These are phyloP conservation scores for Dendrocincla tyrannina DNA, from an alignment of 2,797 vertebrate species.

Conservation along the genomic window DNA sequence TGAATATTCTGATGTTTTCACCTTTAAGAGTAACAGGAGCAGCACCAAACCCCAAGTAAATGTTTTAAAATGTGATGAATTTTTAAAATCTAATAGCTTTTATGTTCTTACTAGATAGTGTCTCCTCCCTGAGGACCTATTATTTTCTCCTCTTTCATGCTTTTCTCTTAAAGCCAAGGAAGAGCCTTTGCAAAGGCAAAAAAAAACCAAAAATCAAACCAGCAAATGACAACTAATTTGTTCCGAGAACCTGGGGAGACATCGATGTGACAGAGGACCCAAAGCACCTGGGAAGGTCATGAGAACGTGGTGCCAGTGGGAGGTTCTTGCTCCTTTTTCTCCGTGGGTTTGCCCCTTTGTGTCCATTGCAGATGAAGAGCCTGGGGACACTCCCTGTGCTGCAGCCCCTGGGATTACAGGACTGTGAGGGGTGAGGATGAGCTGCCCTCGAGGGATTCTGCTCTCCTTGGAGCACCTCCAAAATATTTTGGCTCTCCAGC, in stretches of 20 bases:
- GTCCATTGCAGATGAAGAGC: not conserved
- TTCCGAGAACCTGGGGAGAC: not conserved
- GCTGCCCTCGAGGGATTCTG: not conserved
- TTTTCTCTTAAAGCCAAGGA: not conserved
- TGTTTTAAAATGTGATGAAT: not conserved
- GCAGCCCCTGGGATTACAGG: rapidly evolving
- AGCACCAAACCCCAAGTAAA: not conserved
- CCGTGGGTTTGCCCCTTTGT: not conserved
- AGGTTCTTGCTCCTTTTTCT: not conserved
- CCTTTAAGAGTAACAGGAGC: not conserved
- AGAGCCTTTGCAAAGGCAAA: not conserved
- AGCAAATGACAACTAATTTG: not conserved
- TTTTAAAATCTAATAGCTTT: not conserved
- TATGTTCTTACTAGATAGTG: not conserved
- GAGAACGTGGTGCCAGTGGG: too few relatives aligned
- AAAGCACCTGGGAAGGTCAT: not conserved
- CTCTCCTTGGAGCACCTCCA: not conserved
- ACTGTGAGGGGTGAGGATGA: not conserved
- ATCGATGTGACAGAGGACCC: rapidly evolving
- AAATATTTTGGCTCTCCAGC: not conserved
- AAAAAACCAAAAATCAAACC: not conserved
- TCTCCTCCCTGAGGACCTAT: not conserved
- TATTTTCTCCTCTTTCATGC: not conserved
- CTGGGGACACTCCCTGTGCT: not conserved
- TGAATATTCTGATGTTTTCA: not conserved